phyloP scores from a whole-genome alignment of 2,797 vertebrate genomes.

The Hydrophis major region DNA sequence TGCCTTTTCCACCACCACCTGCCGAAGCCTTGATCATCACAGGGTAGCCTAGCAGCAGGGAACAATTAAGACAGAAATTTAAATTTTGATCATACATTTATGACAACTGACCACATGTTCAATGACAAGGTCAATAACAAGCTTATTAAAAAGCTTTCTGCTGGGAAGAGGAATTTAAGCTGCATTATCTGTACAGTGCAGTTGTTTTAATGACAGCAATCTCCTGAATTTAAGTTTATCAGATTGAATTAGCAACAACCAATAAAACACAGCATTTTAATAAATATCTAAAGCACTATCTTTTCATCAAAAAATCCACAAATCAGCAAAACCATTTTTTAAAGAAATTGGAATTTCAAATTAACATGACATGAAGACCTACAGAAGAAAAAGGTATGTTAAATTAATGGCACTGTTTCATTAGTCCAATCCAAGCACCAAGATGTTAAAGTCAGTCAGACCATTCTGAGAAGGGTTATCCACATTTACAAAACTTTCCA shows the following conservation, averaged over 20 bases:
- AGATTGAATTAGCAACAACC: neutral
- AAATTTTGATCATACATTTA: conserved; percentile 91
- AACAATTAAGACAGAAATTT: conserved; percentile 88
- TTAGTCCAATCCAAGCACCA: neutral
- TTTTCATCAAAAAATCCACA: neutral
- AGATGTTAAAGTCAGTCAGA: neutral
- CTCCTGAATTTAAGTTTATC: conserved; percentile 1
- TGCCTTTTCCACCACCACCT: conserved; percentile 90
- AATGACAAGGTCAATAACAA: conserved; percentile 73
- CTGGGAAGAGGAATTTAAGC: conserved; percentile 46
- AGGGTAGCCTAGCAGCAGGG: conserved; percentile 94
- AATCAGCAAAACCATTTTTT: neutral
- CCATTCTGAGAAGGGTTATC: neutral
- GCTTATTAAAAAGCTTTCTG: conserved; percentile 70
- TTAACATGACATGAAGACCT: neutral
- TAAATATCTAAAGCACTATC: neutral
- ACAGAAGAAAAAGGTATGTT: no score
- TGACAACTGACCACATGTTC: conserved; percentile 93
- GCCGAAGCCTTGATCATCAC: conserved; percentile 99
- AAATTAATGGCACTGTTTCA: neutral
- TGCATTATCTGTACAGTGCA: conserved; percentile 44
- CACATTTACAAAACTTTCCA: neutral
- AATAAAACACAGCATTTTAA: neutral
- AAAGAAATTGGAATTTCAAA: neutral
- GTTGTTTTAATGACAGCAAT: neutral